Base-by-base conservation (phyloP, 1,140 invertebrate genomes). In the Ruditapes philippinarum region DNA sequence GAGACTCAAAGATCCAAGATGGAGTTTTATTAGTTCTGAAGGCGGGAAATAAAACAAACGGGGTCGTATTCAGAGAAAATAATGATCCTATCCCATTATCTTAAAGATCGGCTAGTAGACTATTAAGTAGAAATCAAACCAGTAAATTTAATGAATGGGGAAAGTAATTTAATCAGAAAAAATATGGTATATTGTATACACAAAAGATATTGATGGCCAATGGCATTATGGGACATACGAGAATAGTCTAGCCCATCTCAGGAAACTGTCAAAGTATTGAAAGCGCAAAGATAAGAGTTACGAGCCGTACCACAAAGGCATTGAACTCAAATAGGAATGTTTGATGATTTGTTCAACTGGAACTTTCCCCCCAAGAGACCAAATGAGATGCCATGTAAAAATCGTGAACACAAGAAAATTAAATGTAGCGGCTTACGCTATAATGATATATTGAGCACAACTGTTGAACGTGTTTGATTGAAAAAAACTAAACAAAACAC, bases 1-100 rank as follows among this genome's bases (percentile, higher is more conserved):
- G 74, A 45, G 76, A 78, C 74, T 88, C 85, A 88, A 88, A 88
- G 74, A 88, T 88, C 54, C 85, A 88, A 88, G 85, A 88, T 88
- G 85, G 28, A 78, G 54, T 88, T 88, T 88, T 80, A 88, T 88
- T 79, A 62, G 70, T 65, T 88, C 85, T 80, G 85, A 88, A 79
- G 85, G 85, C 85, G 74, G 74, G 73, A 78, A 88, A 79, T 88
- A 80, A 86, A 88, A 36, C 73, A 76, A 80, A 80, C 54, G 28
- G 45, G 84, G 40, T 78, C 28, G 70, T 78, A 78, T 86, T 38
- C 74, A 45, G 73, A 73, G 54, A 86, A 78, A 76, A 51, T 74
- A 76, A 70, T 70, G 83, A 51, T 86, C 36, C 83, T 62, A 88
- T 76, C 70, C 33, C 38, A 79, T 88, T 88, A 88, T 88, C 85